Percentiles rank a stretch among this genome's conserved stretches.
phyloP scores from a whole-genome alignment of 2,113 vertebrate species.

The Tamias sibiricus region DNA sequence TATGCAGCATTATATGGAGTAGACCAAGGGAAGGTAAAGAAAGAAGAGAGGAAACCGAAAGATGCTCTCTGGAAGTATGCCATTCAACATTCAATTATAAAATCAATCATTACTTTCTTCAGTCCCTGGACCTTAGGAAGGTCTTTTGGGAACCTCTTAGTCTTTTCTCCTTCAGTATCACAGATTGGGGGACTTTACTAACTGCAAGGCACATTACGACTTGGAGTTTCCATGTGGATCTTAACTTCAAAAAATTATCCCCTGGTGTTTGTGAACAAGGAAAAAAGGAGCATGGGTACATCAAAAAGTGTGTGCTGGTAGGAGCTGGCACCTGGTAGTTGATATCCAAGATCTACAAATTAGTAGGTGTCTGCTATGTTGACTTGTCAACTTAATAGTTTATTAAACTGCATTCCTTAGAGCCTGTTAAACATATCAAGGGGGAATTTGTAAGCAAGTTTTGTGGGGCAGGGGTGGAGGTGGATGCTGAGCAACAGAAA shows the following conservation, averaged over 20 bases:
- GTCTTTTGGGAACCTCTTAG: neutral
- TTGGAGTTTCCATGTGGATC: neutral
- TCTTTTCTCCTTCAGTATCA: neutral
- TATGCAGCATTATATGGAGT: neutral
- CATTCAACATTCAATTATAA: neutral
- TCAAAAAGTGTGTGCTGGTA: neutral
- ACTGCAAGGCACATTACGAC: neutral
- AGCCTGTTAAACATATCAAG: constrained; percentile 67
- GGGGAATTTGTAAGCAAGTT: constrained; percentile 55
- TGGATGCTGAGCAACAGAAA: neutral
- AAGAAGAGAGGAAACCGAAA: neutral
- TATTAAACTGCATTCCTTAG: constrained; percentile 62
- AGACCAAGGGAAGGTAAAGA: neutral
- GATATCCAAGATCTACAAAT: constrained; percentile 63
- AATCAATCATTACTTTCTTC: constrained; percentile 38
- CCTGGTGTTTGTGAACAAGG: constrained; percentile 6
- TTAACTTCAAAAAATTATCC: constrained; percentile 20
- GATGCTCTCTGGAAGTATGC: neutral
- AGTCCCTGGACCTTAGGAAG: neutral
- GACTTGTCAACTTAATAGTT: constrained; percentile 70
- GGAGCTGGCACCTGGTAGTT: constrained; percentile 32
- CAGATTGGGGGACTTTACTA: neutral
- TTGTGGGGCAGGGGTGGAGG: neutral
- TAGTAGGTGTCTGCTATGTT: constrained; percentile 60
- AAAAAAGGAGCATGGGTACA: neutral